Conservation (phyloP, 1,140 invertebrate species). For the Watersipora subatra region DNA sequence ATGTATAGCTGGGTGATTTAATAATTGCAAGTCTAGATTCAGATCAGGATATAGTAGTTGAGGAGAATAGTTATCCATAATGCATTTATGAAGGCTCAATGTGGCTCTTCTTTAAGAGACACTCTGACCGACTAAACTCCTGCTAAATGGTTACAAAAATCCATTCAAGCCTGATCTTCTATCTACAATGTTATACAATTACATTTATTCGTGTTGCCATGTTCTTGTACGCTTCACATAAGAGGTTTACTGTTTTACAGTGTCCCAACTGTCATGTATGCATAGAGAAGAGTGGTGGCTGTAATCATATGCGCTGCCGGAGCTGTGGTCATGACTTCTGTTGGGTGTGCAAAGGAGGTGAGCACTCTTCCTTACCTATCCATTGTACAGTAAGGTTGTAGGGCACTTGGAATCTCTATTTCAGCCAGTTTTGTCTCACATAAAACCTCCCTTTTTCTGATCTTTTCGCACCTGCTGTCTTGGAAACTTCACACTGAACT, state of each 20-base stretch:
- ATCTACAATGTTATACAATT: no score
- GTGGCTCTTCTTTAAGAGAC: no score
- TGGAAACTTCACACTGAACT: background rate
- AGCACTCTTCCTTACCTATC: slow-evolving; percentile 6
- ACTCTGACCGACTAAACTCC: no score
- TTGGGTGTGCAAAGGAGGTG: slow-evolving; percentile 86
- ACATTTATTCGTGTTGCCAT: no score
- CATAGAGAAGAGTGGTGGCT: slow-evolving; percentile 98
- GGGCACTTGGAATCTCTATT: background rate
- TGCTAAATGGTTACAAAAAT: no score
- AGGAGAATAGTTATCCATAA: no score
- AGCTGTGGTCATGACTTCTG: slow-evolving; percentile 97
- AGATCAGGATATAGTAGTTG: no score
- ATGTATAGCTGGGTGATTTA: no score
- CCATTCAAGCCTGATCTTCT: no score
- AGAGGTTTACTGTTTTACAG: slow-evolving; percentile 40
- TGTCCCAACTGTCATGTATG: slow-evolving; percentile 98
- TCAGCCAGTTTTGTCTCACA: background rate
- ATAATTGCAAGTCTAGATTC: no score
- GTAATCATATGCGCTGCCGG: slow-evolving; percentile 98
- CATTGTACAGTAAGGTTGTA: background rate
- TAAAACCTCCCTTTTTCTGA: slow-evolving; percentile 4
- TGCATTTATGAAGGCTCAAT: no score
- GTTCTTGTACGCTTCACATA: no score
- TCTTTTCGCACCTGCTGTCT: background rate